Evolutionary conservation across 2,888 invertebrate genomes (phyloP), one percentile per base, ranked within the genome.

Genomic region (Cotesia congregata): DNA sequence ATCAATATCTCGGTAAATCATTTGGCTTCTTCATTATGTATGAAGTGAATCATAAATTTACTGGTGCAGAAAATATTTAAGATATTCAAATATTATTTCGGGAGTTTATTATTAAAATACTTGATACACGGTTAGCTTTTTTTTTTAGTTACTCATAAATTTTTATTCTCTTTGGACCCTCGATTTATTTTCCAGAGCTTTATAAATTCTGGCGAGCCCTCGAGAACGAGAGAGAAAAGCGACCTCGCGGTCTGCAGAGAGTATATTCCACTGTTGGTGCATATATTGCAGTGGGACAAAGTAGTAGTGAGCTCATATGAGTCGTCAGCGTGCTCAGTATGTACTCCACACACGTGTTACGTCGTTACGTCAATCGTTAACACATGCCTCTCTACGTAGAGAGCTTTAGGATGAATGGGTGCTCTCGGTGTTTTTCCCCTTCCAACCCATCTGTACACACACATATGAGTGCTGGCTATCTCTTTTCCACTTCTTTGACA

Each of bases 331-430:
- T 50, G 74, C 65, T 67, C 79, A 82, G 50, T 80, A 83, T 83
- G 82, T 73, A 70, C 80, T 80, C 76, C 64, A 77, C 85, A 82
- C 85, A 85, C 84, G 84, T 85, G 86, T 83, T 80, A 79, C 81
- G 76, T 81, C 81, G 80, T 85, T 86, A 84, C 83, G 85, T 85
- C 85, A 86, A 85, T 85, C 86, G 84, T 83, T 82, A 81, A 82
- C 85, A 83, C 83, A 82, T 84, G 84, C 82, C 81, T 65, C 72
- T 73, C 61, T 65, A 40, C 71, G 71, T 50, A 50, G 50, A 74
- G 76, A 69, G 20, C 17, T 60, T 72, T 67, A 73, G 68, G 78
- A 81, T 82, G 79, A 82, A 80, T 79, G 80, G 75, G 65, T 65
- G 38, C 65, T 65, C 30, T 65, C 30, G 65, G 20, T 65, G 20